Evolutionary conservation across 2,113 vertebrate genomes (phyloP).

Genomic region (Lynx canadensis): DNA sequence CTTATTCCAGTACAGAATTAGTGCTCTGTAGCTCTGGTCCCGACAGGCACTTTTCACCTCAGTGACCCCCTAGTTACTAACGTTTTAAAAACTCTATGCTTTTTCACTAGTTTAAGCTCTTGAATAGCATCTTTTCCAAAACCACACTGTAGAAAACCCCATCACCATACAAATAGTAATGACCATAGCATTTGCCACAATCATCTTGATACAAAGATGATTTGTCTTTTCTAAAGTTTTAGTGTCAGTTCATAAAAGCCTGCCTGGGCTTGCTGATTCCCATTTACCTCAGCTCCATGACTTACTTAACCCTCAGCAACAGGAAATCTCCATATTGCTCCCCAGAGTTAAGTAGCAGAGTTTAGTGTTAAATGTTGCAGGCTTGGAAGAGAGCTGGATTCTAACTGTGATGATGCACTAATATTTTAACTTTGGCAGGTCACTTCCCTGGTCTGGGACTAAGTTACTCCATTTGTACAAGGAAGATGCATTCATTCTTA

Average conservation of each 20-base stretch:
- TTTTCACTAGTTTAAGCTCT: neutral
- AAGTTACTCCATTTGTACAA: neutral
- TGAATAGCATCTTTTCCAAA: neutral
- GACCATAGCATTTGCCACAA: neutral
- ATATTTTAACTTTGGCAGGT: neutral
- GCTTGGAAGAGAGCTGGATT: neutral
- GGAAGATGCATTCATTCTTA: neutral
- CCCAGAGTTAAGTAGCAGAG: neutral
- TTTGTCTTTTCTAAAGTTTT: neutral
- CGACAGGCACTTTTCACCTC: neutral
- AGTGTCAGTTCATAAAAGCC: neutral
- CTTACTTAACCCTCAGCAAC: neutral
- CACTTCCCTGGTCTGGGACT: neutral
- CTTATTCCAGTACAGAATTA: neutral
- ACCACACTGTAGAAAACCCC: neutral
- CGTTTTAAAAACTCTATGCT: neutral
- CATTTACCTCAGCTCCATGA: neutral
- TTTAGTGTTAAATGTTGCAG: too few relatives aligned
- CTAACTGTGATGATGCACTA: neutral
- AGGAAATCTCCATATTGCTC: neutral
- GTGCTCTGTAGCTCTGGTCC: neutral
- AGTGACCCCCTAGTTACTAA: neutral
- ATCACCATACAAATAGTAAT: neutral
- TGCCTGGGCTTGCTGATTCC: neutral
- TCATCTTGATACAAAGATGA: neutral